Percentiles rank a stretch among this genome's conserved stretches.
Conservation (phyloP, 1,140 invertebrate genomes). For the Aphaenogaster floridana region DNA sequence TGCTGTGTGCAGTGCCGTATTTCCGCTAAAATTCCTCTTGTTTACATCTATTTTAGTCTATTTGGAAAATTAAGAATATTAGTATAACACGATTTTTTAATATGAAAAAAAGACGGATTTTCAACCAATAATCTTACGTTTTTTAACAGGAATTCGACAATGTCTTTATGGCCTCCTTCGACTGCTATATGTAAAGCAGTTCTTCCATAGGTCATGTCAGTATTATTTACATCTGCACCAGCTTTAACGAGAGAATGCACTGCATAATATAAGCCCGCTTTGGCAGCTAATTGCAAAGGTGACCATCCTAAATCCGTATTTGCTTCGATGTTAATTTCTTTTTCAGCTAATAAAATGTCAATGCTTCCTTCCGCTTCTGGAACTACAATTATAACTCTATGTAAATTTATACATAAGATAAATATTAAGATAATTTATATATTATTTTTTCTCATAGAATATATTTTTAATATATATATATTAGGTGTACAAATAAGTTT, state of each 20-base stretch:
- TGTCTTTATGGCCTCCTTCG: conserved; percentile 83
- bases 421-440: not conserved
- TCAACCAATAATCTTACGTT: conserved; percentile 71
- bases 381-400: conserved; percentile 53
- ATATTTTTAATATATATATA: too few relatives aligned
- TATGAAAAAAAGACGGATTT: conserved; percentile 12
- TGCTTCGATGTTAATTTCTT: conserved; percentile 71
- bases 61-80: conserved; percentile 23
- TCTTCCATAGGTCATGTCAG: conserved; percentile 87
- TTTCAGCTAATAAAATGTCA: conserved; percentile 72
- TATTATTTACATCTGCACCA: conserved; percentile 86
- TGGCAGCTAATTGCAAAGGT: conserved; percentile 86
- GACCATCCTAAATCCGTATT: conserved; percentile 85
- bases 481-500: too few relatives aligned
- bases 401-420: not conserved
- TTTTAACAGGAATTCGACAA: conserved; percentile 87
- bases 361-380: conserved; percentile 74
- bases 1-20: conserved; percentile 83
- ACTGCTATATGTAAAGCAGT: conserved; percentile 88
- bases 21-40: conserved; percentile 80
- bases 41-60: conserved; percentile 83
- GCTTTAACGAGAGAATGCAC: conserved; percentile 85
- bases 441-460: not conserved
- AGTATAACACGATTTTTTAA: not conserved
- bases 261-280: conserved; percentile 85